Evolutionary conservation across 2,797 vertebrate genomes (phyloP).

Genomic region (Coccyzus lansbergi): DNA sequence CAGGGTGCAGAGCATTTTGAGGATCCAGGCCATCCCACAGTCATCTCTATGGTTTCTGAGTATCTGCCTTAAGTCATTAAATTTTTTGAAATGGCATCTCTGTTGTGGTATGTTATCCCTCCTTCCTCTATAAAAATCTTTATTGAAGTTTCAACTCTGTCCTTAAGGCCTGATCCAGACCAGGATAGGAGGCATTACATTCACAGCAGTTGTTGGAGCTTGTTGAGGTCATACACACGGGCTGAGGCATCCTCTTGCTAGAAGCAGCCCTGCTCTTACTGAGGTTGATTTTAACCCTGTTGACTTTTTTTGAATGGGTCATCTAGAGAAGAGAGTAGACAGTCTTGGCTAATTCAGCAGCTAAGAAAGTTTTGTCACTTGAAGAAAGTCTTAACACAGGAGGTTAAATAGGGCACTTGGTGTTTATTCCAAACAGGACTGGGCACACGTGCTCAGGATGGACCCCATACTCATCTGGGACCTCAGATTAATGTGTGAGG

Average conservation of each 20-base stretch:
- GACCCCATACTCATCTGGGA: background rate
- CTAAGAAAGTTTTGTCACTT: background rate
- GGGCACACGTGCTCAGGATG: background rate
- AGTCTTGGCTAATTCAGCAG: background rate
- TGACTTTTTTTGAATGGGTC: background rate
- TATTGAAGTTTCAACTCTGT: slow-evolving; percentile 48
- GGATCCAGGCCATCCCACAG: slow-evolving; percentile 61
- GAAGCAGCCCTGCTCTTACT: background rate
- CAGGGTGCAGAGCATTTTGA: slow-evolving; percentile 1
- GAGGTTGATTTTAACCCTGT: background rate
- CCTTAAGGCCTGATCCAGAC: slow-evolving; percentile 58
- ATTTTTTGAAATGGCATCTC: slow-evolving; percentile 39
- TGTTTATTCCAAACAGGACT: background rate
- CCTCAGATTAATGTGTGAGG: background rate
- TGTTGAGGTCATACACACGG: background rate
- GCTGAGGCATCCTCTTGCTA: background rate
- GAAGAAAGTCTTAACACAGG: background rate
- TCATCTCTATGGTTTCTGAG: slow-evolving; percentile 50
- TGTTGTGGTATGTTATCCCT: slow-evolving; percentile 62
- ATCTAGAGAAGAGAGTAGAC: background rate
- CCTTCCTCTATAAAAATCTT: slow-evolving; percentile 38
- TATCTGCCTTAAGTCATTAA: slow-evolving; percentile 65
- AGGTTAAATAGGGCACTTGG: background rate
- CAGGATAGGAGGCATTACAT: slow-evolving; percentile 33
- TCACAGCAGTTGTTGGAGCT: background rate